Evolutionary conservation across 2,888 invertebrate species (phyloP), one percentile per base, ranked within the genome.

Genomic region (Ctena decussata): DNA sequence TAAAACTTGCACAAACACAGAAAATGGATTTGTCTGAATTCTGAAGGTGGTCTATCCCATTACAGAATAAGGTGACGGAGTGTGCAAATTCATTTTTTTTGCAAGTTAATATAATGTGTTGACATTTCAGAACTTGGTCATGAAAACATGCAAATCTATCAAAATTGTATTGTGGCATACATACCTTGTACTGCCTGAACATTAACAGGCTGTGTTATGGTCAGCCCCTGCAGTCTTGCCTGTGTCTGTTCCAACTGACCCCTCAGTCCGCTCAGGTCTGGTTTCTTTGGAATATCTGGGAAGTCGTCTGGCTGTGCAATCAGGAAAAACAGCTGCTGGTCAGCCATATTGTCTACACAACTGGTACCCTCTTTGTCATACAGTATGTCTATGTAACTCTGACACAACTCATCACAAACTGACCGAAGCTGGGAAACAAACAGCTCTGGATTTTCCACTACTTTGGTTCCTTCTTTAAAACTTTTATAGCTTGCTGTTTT

Each of bases 301-400:
- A 96, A 96, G 83, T 97, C 97, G 46, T 97, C 97, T 0, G 97
- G 96, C 77, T 96, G 96, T 0, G 97, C 96, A 1, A 97, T 96
- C 46, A 97, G 94, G 85, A 97, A 96, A 89, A 97, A 97, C 15
- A 97, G 96, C 39, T 97, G 97, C 85, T 96, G 96, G 82, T 97
- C 96, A 0, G 96, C 96, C 95, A 96, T 95, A 44, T 93, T 86
- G 85, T 95, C 95, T 8, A 94, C 93, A 39, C 92, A 86, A 44
- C 93, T 92, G 18, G 94, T 93, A 8, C 93, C 94, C 60, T 94
- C 94, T 65, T 92, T 91, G 69, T 95, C 95, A 37, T 93, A 87
- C 74, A 95, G 89, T 77, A 95, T 93, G 65, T 95, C 93, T 8
- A 95, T 91, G 77, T 95, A 95, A 8, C 85, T 91, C 82, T 93